A percentile compares a stretch with the other conserved stretches of the same genome.
Conservation (phyloP, 2,797 vertebrate genomes). For the Pempheris klunzingeri region DNA sequence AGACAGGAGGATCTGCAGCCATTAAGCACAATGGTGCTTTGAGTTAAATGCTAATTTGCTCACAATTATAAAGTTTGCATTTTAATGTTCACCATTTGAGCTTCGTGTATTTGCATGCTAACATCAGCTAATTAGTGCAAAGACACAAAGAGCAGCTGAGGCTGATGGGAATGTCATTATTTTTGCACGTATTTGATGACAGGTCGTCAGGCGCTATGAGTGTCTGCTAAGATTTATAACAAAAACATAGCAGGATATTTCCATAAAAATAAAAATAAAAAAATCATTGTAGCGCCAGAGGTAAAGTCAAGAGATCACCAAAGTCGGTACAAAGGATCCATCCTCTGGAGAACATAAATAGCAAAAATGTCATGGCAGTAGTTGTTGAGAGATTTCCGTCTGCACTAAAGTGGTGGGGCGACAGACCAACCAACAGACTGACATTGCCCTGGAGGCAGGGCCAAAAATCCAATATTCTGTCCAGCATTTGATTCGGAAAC, state of each 20-base stretch:
- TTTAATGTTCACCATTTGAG: not conserved
- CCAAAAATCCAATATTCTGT: not conserved
- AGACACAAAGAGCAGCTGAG: constrained; percentile 1
- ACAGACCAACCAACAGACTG: not conserved
- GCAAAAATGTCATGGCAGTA: not conserved
- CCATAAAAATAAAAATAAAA: not conserved
- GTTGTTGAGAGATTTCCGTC: not conserved
- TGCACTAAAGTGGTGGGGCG: not conserved
- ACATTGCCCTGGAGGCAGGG: not conserved
- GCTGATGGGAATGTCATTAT: not conserved
- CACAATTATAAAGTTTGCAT: not conserved
- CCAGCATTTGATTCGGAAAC: not conserved
- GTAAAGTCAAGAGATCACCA: not conserved
- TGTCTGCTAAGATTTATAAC: not conserved
- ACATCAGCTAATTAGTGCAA: not conserved
- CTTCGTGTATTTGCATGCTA: not conserved
- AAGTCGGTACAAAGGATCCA: not conserved
- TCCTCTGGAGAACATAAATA: no score
- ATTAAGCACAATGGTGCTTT: not conserved
- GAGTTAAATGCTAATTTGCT: constrained; percentile 5
- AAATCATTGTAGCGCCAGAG: not conserved
- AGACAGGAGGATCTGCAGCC: not conserved
- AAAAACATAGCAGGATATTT: not conserved
- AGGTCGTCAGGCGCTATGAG: no score
- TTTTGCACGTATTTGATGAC: not conserved